Percentiles rank a stretch among this genome's conserved stretches.
These are phyloP conservation scores for Heliothis peltigera DNA, from an alignment of 2,888 invertebrate genomes.

Conservation along the genomic window DNA sequence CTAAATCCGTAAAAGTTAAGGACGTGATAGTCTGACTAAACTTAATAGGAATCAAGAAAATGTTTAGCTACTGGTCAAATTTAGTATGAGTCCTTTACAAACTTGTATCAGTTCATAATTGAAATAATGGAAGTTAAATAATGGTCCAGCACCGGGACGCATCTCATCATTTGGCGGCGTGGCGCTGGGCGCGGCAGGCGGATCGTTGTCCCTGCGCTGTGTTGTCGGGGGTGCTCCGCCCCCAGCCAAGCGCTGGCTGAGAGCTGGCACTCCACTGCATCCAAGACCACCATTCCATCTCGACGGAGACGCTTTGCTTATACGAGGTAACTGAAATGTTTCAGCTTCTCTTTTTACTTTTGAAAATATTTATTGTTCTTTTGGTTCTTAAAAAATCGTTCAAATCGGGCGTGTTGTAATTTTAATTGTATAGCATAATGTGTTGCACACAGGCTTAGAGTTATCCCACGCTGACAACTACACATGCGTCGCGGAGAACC, in stretches of 20 bases:
- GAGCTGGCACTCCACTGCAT: slow-evolving; percentile 91
- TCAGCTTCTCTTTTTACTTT: background rate
- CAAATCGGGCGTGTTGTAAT: background rate
- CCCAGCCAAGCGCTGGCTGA: slow-evolving; percentile 93
- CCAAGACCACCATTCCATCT: slow-evolving; percentile 91
- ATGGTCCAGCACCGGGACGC: slow-evolving; percentile 92
- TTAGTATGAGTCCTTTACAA: background rate
- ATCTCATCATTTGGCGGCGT: slow-evolving; percentile 96
- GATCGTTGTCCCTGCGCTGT: slow-evolving; percentile 92
- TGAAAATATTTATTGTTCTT: too few relatives aligned
- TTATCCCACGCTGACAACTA: slow-evolving; percentile 94
- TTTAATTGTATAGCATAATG: background rate
- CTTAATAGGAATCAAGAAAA: background rate
- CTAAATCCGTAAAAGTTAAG: too few relatives aligned
- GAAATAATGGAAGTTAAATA: background rate
- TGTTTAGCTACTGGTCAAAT: background rate
- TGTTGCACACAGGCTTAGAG: slow-evolving; percentile 89
- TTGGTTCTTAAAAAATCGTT: too few relatives aligned
- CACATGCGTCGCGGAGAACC: slow-evolving; percentile 94
- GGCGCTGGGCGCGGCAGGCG: slow-evolving; percentile 92
- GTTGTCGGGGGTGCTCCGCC: slow-evolving; percentile 94
- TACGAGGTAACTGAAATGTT: slow-evolving; percentile 88
- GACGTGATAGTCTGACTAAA: too few relatives aligned
- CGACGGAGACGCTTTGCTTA: slow-evolving; percentile 92
- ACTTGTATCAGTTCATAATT: background rate